A percentile compares a stretch with the other conserved stretches of the same genome.
Conservation (phyloP, 2,888 invertebrate genomes). For the Nomada fucata region DNA sequence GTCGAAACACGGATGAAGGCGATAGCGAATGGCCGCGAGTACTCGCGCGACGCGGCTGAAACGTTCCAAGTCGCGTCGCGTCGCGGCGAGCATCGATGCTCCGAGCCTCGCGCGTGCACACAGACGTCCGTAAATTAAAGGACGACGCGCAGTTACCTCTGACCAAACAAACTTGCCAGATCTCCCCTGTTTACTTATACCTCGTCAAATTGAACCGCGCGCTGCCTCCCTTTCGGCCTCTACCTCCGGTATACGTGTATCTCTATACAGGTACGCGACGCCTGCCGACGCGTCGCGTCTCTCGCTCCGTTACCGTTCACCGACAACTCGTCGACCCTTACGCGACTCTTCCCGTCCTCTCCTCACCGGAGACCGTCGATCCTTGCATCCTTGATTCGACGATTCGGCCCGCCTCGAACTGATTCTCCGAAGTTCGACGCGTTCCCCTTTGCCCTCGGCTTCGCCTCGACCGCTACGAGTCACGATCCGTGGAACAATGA, state of each 20-base stretch:
- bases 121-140: slow-evolving; percentile 79
- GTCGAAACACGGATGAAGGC: slow-evolving; percentile 51
- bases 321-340: too few relatives aligned
- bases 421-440: background rate
- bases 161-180: slow-evolving; percentile 80
- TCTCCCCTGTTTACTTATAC: slow-evolving; percentile 81
- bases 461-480: background rate
- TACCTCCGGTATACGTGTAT: slow-evolving; percentile 9
- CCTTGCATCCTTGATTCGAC: too few relatives aligned
- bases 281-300: background rate
- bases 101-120: slow-evolving; percentile 3
- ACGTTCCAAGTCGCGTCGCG: background rate
- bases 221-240: slow-evolving; percentile 50
- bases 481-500: too few relatives aligned
- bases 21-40: slow-evolving; percentile 38
- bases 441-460: background rate
- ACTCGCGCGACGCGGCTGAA: slow-evolving; percentile 5
- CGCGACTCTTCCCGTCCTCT: slow-evolving; percentile 5
- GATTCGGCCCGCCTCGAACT: too few relatives aligned
- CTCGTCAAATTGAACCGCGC: slow-evolving; percentile 81
- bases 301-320: background rate
- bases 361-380: background rate
- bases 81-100: slow-evolving; percentile 70
- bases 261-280: background rate
- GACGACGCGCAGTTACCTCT: slow-evolving; percentile 79